These are phyloP conservation scores for Trididemnum nubilum DNA, from an alignment of 23 tunicate species.

Conservation along the genomic window DNA sequence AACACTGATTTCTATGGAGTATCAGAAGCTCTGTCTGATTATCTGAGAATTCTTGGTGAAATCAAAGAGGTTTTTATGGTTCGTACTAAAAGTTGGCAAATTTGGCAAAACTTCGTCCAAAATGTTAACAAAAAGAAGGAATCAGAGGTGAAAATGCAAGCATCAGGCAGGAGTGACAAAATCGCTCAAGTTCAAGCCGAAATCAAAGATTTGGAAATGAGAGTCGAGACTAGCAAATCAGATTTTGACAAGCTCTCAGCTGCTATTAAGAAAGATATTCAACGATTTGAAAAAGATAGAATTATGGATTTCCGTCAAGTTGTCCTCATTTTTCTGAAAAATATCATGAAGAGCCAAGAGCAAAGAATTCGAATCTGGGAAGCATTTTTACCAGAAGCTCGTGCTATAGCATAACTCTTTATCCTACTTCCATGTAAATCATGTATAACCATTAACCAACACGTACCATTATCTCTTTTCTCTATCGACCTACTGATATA, in stretches of 20 bases:
- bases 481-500: too few species aligned
- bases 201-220: constrained; percentile 57
- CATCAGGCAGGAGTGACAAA: constrained; percentile 68
- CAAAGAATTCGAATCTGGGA: constrained; percentile 86
- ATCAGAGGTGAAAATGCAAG: constrained; percentile 73
- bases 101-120: constrained; percentile 85
- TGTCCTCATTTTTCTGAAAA: constrained; percentile 65
- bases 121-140: constrained; percentile 68
- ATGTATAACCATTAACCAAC: neutral
- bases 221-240: constrained; percentile 63
- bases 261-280: constrained; percentile 75
- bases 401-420: constrained; percentile 72
- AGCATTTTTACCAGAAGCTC: constrained; percentile 91
- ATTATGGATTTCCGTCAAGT: constrained; percentile 69
- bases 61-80: constrained; percentile 82
- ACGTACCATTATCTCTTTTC: too few species aligned
- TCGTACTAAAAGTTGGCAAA: constrained; percentile 86
- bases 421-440: neutral
- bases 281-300: constrained; percentile 64
- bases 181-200: constrained; percentile 73
- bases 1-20: constrained; percentile 80
- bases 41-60: constrained; percentile 68
- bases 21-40: constrained; percentile 69
- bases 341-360: constrained; percentile 83
- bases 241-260: constrained; percentile 91